Evolutionary conservation across 2,797 vertebrate genomes (phyloP), one percentile per base, ranked within the genome.

Genomic region (Urophycis tenuis): DNA sequence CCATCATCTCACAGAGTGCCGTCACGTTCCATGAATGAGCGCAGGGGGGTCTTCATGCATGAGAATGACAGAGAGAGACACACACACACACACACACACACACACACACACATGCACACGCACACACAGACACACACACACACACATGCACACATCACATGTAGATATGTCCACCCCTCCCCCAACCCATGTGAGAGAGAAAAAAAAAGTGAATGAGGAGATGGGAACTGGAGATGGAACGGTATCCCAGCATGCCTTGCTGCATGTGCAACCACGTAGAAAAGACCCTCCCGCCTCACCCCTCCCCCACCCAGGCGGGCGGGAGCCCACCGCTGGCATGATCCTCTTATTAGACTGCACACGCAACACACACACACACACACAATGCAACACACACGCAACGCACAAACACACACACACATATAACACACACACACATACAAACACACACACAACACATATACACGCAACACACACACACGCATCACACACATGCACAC

Each of bases 161-260:
- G 83, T 77, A 75, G 79, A 76, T 64, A 72, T 76, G 76, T 74
- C 77, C 79, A 7, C 84, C 85, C 83, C 75, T 81, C 84, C 87
- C 88, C 86, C 78, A 73, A 77, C 87, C 89, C 79, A 73, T 87
- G 85, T 91, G 88, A 82, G n/a, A n/a, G n/a, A n/a, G n/a, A 80
- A 78, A 85, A 84, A 87, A 14, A 87, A 91, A 88, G 86, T 83
- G 84, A 91, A 91, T 88, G 87, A 91, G 83, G 80, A 79, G 80
- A 79, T 49, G 74, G 74, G 76, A 80, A 82, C 80, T 79, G 80
- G 45, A 79, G 84, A 88, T 87, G 76, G 80, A 53, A 81, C 74
- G 25, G 81, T 83, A 79, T 77, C 74, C 82, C 76, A 69, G 29
- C 36, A 35, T 64, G 73, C 53, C n/a, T 10, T 71, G 53, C 79